Evolutionary conservation across 2,113 vertebrate species (phyloP), one percentile per base, ranked within the genome.

Genomic region (Callorhinus ursinus): DNA sequence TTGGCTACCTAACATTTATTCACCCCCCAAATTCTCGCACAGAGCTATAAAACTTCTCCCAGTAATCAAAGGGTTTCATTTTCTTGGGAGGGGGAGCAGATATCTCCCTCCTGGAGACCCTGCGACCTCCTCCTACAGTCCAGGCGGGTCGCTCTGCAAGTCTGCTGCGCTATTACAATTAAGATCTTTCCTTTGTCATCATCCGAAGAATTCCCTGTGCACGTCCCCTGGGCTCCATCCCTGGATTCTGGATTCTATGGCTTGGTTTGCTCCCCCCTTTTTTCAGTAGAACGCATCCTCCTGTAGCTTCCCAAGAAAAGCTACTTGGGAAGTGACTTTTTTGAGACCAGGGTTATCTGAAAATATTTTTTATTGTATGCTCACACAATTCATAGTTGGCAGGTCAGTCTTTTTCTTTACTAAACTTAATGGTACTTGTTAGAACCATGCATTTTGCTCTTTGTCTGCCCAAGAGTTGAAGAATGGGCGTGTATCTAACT

Each of bases 291-390:
- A 39, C 28, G 12, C 13, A 31, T 57, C 28, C 80, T 76, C 36
- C 42, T 77, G 7, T 57, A 65, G 12, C 39, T 92, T 61, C 79
- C 33, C 61, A 67, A 53, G n/a, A 77, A 95, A 77, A 90, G 1
- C 15, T 63, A 13, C 55, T 42, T 57, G 26, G 26, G 4, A 95
- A 93, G 79, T 77, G 13, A 74, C 21, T 53, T 77, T 65, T 91
- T 36, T 22, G 33, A 82, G 31, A 65, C 13, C 24, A 7, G 31
- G 13, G 4, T 2, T 80, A 79, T 69, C 74, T 90, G 55, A 84
- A 95, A 85, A 46, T 86, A 42, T 51, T 93, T 93, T 89, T 92
- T 80, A 93, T 13, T 84, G 39, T 67, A 46, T n/a, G 10, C 3
- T 88, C 59, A 53, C 57, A 72, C 21, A 13, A 19, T 28, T 33